Conservation (phyloP, 2,113 vertebrate genomes). For the Arizona elegans region DNA sequence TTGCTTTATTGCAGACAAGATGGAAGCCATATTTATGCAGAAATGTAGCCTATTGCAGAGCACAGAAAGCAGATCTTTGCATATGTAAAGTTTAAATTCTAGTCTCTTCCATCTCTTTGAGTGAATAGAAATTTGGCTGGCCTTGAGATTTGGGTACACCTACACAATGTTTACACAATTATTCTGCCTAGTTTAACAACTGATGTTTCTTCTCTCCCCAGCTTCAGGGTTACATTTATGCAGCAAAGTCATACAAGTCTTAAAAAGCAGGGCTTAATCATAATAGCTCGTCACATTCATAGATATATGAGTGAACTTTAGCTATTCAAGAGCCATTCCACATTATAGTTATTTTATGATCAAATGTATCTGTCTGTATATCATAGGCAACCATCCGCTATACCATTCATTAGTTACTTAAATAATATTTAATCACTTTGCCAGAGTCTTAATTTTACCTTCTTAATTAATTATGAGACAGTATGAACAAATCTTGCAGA, state of each 20-base stretch:
- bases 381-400: neutral
- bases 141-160: neutral
- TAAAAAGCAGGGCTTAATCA: neutral
- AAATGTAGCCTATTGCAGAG: neutral
- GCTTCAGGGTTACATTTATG: neutral
- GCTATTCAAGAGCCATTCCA: neutral
- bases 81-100: neutral
- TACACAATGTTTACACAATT: neutral
- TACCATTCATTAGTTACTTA: neutral
- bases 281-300: too few species aligned
- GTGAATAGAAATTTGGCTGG: neutral
- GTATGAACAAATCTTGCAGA: neutral
- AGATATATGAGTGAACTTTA: neutral
- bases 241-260: neutral
- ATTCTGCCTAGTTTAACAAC: neutral
- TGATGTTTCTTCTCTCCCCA: neutral
- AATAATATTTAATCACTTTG: neutral
- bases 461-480: neutral
- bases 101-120: neutral
- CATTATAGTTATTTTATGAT: neutral
- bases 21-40: neutral
- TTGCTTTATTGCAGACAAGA: neutral
- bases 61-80: neutral
- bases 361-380: neutral
- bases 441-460: neutral